These are phyloP conservation scores for Xenus cinereus DNA, from an alignment of 2,113 vertebrate species.

Conservation along the genomic window DNA sequence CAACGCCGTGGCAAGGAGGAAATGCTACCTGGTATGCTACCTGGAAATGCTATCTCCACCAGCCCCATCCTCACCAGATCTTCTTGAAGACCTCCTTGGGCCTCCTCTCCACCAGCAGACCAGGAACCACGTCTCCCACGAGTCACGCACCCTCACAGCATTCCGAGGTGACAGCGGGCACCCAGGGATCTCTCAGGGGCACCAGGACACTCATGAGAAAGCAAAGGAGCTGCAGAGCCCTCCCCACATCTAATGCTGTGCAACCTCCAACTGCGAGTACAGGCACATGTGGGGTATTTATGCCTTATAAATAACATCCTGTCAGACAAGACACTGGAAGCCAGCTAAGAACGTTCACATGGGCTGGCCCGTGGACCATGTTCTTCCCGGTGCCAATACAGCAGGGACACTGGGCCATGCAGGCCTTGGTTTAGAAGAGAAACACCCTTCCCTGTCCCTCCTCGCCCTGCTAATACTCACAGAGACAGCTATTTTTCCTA, in stretches of 20 bases:
- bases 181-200: not conserved
- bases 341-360: not conserved
- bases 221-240: not conserved
- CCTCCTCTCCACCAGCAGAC: too few relatives aligned
- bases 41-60: not conserved
- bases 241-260: not conserved
- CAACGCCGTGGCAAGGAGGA: not conserved
- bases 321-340: not conserved
- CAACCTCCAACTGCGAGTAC: rapidly evolving
- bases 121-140: not conserved
- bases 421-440: not conserved
- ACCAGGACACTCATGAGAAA: not conserved
- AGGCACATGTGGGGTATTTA: not conserved
- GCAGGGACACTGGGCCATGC: not conserved
- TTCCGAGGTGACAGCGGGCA: not conserved
- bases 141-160: not conserved
- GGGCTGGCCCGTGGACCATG: not conserved
- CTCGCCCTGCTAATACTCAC: conserved; percentile 73
- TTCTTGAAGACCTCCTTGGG: not conserved
- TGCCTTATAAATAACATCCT: not conserved
- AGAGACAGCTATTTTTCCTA: conserved; percentile 95
- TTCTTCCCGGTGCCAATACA: not conserved
- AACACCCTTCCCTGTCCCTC: not conserved
- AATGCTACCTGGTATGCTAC: not conserved
- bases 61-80: not conserved